These are phyloP conservation scores for Pelochelys cantorii DNA, from an alignment of 2,797 vertebrate species.

Conservation along the genomic window DNA sequence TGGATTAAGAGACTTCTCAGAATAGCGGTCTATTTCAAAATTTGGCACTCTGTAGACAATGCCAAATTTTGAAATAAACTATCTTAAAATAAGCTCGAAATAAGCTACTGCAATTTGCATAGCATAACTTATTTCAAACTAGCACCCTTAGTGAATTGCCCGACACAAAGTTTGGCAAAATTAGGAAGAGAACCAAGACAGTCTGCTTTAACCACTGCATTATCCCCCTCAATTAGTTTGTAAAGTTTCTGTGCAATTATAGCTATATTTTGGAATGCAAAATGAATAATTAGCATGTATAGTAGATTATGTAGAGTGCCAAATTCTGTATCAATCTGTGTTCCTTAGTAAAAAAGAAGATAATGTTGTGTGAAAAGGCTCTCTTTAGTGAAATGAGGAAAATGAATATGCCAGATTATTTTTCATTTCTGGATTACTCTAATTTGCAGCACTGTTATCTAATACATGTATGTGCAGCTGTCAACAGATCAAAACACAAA, in stretches of 20 bases:
- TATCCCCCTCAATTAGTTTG: slow-evolving; percentile 3
- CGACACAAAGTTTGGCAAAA: not conserved
- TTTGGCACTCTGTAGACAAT: too few species aligned
- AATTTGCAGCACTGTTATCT: slow-evolving; percentile 39
- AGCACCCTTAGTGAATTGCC: slow-evolving; percentile 9
- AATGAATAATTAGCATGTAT: slow-evolving; percentile 31
- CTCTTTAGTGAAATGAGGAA: slow-evolving; percentile 50
- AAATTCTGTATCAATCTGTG: slow-evolving; percentile 17
- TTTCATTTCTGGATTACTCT: slow-evolving; percentile 55
- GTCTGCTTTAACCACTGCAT: slow-evolving; percentile 30
- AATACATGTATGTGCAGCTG: slow-evolving; percentile 37
- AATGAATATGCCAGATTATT: slow-evolving; percentile 40
- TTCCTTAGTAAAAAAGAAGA: slow-evolving; percentile 18
- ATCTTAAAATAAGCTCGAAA: too few species aligned
- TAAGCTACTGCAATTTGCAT: too few species aligned
- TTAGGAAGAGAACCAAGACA: not conserved
- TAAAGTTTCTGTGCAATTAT: not conserved
- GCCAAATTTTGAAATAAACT: too few species aligned
- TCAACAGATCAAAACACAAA: slow-evolving; percentile 47
- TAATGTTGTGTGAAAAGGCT: slow-evolving; percentile 52
- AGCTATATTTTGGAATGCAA: slow-evolving; percentile 14
- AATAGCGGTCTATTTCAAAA: too few species aligned
- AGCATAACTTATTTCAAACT: too few species aligned
- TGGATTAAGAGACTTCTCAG: too few species aligned
- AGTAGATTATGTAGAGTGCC: not conserved